Evolutionary conservation across 2,113 vertebrate species (phyloP).

Genomic region (Calyptommatus sinebrachiatus): DNA sequence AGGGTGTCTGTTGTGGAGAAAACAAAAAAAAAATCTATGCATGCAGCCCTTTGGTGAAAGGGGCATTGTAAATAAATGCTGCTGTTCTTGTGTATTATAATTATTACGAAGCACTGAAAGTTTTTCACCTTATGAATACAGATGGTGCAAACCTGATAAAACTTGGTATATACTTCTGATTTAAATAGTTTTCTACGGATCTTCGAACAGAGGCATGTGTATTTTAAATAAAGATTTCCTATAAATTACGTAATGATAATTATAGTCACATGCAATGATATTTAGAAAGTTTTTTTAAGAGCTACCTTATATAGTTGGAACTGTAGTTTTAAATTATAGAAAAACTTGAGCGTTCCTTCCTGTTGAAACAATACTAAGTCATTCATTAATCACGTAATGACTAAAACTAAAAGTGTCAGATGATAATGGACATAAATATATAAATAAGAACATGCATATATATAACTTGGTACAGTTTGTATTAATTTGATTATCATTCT

Average conservation of each 20-base stretch:
- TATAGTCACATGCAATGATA: not conserved
- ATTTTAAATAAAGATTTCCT: not conserved
- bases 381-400: conserved; percentile 7
- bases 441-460: conserved; percentile 42
- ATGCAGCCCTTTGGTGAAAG: too few relatives aligned
- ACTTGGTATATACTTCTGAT: not conserved
- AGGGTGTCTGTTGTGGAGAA: too few relatives aligned
- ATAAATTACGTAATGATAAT: not conserved
- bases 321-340: not conserved
- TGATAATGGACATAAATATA: conserved; percentile 32
- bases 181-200: not conserved
- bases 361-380: not conserved
- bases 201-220: not conserved
- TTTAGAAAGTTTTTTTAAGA: not conserved
- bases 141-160: not conserved
- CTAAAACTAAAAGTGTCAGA: conserved; percentile 3
- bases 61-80: too few relatives aligned
- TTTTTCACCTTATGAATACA: not conserved
- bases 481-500: conserved; percentile 41
- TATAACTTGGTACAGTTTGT: not conserved
- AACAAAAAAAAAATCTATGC: too few relatives aligned
- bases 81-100: not conserved
- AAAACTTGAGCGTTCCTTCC: not conserved
- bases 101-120: not conserved
- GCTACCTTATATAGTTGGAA: not conserved